Base-by-base conservation (phyloP, 2,888 invertebrate genomes). In the Unio pictorum region DNA sequence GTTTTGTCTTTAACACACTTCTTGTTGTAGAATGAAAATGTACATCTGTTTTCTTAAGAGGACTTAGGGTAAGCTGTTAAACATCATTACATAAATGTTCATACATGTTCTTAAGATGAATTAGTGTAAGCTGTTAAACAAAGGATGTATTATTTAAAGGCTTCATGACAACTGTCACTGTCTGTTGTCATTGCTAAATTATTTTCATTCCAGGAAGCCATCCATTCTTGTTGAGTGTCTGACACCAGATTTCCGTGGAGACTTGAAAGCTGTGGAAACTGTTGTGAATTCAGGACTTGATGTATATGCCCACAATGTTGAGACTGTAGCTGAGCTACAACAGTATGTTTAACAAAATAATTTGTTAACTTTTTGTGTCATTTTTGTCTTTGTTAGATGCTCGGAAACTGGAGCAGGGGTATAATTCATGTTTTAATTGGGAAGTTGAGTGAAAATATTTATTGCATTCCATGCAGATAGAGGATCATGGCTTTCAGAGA, bases 231-330 rank as follows among this genome's bases (percentile, higher is more conserved):
- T 99, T 0, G 99, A 99, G 91, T 98, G 98, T 84, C 91, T 99
- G 57, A 97, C 98, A 18, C 99, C 99, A 0, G 99, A 99, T 90
- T 99, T 99, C 90, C 92, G 95, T 62, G 99, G 97, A 0, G 92
- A 96, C 88, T 87, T 93, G 64, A 91, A 93, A 7, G 93, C 94
- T 82, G 94, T 99, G 0, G 92, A 92, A 84, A 93, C 91, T 0
- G 94, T 99, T 70, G 96, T 95, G 0, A 89, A 91, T 26, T 94
- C 95, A 71, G 96, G 96, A 0, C 92, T 99, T 0, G 98, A 99
- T 91, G 99, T 99, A 56, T 99, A 95, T 90, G 99, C 99, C 0
- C 99, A 99, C 90, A 99, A 99, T 90, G 94, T 99, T 57, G 99
- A 99, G 92, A 99, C 99, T 0, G 98, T 98, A 0, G 96, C 96